These are phyloP conservation scores for Drosophila rufa DNA, from an alignment of 1,140 invertebrate genomes.

Conservation along the genomic window DNA sequence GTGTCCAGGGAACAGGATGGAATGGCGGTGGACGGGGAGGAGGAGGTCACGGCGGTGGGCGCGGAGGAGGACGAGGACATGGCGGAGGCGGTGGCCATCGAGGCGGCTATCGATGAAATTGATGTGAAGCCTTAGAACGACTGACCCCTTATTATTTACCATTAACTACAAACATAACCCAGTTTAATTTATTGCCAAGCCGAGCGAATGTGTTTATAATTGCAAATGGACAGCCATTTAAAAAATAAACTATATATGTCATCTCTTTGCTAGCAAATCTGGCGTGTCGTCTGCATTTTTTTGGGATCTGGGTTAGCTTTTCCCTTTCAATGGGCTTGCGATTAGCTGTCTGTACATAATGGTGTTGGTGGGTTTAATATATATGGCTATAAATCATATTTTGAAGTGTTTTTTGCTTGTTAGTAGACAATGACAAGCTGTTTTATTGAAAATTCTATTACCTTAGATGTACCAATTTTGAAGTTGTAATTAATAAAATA, in stretches of 20 bases:
- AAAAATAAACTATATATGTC: constrained; percentile 54
- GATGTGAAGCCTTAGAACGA: constrained; percentile 14
- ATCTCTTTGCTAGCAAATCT: constrained; percentile 43
- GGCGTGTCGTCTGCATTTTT: constrained; percentile 41
- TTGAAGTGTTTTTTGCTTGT: not conserved
- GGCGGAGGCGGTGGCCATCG: constrained; percentile 58
- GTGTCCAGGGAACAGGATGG: constrained; percentile 80
- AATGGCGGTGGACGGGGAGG: constrained; percentile 32
- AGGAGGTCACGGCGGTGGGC: constrained; percentile 71
- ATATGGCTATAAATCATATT: not conserved
- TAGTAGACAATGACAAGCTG: not conserved
- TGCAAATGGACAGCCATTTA: constrained; percentile 40
- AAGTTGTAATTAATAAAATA: too few species aligned
- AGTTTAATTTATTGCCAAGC: constrained; percentile 56
- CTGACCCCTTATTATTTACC: constrained; percentile 16
- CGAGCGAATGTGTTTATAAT: constrained; percentile 40
- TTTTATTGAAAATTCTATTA: not conserved
- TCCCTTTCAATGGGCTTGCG: constrained; percentile 39
- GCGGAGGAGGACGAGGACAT: constrained; percentile 15
- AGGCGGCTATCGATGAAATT: constrained; percentile 49
- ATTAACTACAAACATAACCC: constrained; percentile 25
- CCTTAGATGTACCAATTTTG: too few species aligned
- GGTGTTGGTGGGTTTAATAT: not conserved
- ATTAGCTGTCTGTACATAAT: not conserved
- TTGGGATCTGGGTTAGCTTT: constrained; percentile 19